These are phyloP conservation scores for Esox masquinongy DNA, from an alignment of 2,797 vertebrate genomes.

Conservation along the genomic window DNA sequence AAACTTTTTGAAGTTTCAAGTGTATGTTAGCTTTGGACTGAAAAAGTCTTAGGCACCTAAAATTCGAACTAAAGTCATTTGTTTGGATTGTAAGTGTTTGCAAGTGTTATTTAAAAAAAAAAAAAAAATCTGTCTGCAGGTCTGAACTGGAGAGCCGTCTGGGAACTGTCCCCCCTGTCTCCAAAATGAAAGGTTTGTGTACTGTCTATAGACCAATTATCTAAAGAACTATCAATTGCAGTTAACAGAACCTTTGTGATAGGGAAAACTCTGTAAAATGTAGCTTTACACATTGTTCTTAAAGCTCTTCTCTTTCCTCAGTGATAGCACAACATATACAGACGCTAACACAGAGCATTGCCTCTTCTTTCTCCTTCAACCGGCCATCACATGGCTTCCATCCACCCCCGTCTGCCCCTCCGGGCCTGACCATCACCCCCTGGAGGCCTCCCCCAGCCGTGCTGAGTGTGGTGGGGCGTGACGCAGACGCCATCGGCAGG, in stretches of 20 bases:
- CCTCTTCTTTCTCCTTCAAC: too few species aligned
- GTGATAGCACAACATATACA: constrained; percentile 43
- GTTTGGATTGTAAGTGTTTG: too few species aligned
- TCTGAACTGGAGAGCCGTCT: constrained; percentile 56
- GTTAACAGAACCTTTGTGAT: neutral
- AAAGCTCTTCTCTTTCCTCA: constrained; percentile 11
- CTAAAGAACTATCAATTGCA: too few species aligned
- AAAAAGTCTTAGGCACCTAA: too few species aligned
- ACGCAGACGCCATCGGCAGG: neutral
- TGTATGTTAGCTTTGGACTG: neutral
- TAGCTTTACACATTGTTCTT: neutral
- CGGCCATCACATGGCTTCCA: neutral
- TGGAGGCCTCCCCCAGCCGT: constrained; percentile 38
- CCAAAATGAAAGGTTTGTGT: constrained; percentile 47
- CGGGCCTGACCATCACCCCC: constrained; percentile 2
- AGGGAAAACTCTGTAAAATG: neutral
- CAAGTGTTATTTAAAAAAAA: too few species aligned
- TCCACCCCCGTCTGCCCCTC: neutral
- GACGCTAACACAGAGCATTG: constrained; percentile 15
- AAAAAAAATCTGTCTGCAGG: constrained; percentile 35
- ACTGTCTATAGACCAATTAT: neutral
- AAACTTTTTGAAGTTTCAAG: too few species aligned
- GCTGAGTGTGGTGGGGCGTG: constrained; percentile 41
- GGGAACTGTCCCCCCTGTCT: constrained; percentile 29
- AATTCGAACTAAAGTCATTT: too few species aligned